phyloP scores from a whole-genome alignment of 2,113 vertebrate species.

The Leiothrix lutea region DNA sequence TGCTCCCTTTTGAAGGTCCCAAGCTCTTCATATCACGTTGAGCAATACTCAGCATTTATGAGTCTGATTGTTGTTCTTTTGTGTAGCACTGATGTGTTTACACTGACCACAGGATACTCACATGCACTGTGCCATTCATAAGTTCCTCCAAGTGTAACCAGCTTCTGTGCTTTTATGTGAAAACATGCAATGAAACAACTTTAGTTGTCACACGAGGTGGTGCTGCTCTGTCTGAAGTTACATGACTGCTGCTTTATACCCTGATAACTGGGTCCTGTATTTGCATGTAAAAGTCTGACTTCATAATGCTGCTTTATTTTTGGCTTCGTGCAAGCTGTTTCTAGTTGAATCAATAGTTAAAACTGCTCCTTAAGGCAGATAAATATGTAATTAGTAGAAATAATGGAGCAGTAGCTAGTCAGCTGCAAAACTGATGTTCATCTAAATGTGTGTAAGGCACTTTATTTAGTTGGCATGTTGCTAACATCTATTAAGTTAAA shows the following conservation, averaged over 20 bases:
- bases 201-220: not conserved
- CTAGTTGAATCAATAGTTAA: conserved; percentile 42
- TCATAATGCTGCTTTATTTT: conserved; percentile 54
- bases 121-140: not conserved
- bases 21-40: not conserved
- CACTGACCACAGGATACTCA: not conserved
- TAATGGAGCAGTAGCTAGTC: conserved; percentile 59
- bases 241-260: not conserved
- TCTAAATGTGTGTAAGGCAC: conserved; percentile 52
- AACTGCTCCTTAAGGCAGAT: conserved; percentile 60
- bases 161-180: not conserved
- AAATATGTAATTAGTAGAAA: conserved; percentile 73
- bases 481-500: conserved; percentile 69
- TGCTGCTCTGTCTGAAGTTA: not conserved
- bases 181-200: not conserved
- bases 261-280: not conserved
- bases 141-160: not conserved
- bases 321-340: conserved; percentile 61
- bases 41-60: not conserved
- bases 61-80: not conserved
- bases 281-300: conserved; percentile 59
- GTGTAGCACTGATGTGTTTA: not conserved
- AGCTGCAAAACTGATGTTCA: conserved; percentile 66
- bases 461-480: conserved; percentile 65
- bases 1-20: not conserved